Base-by-base conservation (phyloP, 1,140 invertebrate genomes). In the Telenomus remus region DNA sequence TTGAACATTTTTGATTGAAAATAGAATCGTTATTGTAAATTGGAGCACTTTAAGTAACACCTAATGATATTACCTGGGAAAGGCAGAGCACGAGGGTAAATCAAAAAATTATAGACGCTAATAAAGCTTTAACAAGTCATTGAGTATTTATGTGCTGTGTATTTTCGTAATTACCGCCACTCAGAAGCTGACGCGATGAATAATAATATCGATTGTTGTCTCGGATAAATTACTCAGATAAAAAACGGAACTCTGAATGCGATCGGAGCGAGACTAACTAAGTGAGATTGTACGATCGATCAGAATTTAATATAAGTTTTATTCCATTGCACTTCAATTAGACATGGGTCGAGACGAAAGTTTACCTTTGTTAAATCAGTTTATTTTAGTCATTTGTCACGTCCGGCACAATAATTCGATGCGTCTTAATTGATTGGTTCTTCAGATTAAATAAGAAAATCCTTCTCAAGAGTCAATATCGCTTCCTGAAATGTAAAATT, bases 161-260 rank as follows among this genome's bases (percentile, higher is more conserved):
- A n/a, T 72, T 53, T 44, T 64, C 39, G 59, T 57, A 57, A 72
- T 64, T 64, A 53, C 39, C 59, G 16, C 37, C 42, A 19, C 50
- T 39, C 35, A 6, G 19, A 51, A 61, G 57, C 12, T 46, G 43
- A 33, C 27, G 46, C 57, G 34, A 64, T 72, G 61, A 73, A 65
- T 73, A 66, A 73, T 60, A 59, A 55, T 46, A 60, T 73, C 44
- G 61, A 64, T 73, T 43, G 42, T 73, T 37, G 44, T 66, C 61
- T 27, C 50, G 51, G 49, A 43, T 33, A 56, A 66, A 60, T 66
- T 44, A 13, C 37, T 15, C 37, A 12, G 15, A 27, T 42, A 54
- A 69, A 12, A 44, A 12, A 59, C 39, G 55, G 11, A 50, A 6
- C 14, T 37, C 12, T 12, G 13, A 46, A 54, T 16, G 15, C 47